Conservation (phyloP, 1,140 invertebrate species). For the Cherax quadricarinatus region DNA sequence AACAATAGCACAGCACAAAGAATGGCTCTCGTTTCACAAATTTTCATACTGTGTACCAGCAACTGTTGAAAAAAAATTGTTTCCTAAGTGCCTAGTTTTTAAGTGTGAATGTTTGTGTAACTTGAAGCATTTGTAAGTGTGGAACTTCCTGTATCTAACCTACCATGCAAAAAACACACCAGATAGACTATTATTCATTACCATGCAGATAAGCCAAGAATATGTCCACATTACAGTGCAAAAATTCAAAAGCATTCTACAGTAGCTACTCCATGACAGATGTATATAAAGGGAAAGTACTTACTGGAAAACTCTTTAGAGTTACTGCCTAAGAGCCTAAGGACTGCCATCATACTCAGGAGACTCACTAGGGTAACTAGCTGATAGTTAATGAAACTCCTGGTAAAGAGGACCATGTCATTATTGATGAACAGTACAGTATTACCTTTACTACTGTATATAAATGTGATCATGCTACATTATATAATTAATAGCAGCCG, state of each 20-base stretch:
- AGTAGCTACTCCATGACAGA: neutral
- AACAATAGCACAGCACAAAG: too few relatives aligned
- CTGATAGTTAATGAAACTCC: conserved; percentile 37
- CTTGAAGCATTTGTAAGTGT: too few relatives aligned
- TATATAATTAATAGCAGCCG: too few relatives aligned
- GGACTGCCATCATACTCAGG: conserved; percentile 29
- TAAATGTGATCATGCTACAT: neutral
- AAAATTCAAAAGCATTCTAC: too few relatives aligned
- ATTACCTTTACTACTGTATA: neutral
- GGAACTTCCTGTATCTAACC: neutral
- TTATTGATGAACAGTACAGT: conserved; percentile 10
- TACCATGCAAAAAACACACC: neutral
- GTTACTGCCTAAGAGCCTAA: conserved; percentile 30
- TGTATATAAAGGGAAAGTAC: neutral
- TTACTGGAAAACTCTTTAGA: conserved; percentile 10
- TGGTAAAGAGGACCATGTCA: conserved; percentile 31
- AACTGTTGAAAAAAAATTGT: too few relatives aligned
- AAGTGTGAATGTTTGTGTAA: too few relatives aligned
- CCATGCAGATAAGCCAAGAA: neutral
- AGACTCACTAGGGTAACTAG: conserved; percentile 38
- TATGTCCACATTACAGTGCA: too few relatives aligned
- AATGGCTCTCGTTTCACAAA: too few relatives aligned
- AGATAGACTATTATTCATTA: too few relatives aligned
- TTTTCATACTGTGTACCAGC: too few relatives aligned
- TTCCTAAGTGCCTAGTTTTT: too few relatives aligned